Base-by-base conservation (phyloP, 1,140 invertebrate species). In the Drosophila bipectinata region DNA sequence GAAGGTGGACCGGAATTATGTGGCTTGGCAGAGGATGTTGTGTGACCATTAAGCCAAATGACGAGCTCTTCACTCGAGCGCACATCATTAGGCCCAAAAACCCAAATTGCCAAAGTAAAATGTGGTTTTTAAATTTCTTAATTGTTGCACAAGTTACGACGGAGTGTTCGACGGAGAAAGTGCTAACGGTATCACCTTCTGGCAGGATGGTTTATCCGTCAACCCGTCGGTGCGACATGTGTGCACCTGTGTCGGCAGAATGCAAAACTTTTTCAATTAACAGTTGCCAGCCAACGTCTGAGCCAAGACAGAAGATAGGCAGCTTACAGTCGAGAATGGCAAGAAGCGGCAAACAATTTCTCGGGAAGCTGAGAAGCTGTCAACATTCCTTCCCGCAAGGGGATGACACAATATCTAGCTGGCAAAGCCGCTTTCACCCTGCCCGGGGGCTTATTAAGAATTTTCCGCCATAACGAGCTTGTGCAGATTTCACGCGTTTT, bases 211-310 rank as follows among this genome's bases (percentile, higher is more conserved):
- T 66, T 63, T 72, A 69, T 53, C 59, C 68, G 55, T 83, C 80
- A 79, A 34, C 49, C 69, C 61, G 49, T 64, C 32, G 51, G 51
- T 12, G 15, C 24, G 55, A 47, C 41, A 77, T 49, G 71, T 78
- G 79, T 60, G 66, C 72, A 83, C 75, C 72, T 76, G 71, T 79
- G 75, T 37, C 49, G 47, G 45, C 58, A 67, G 60, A 76, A 83
- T 77, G 72, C 55, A 67, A 88, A 88, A 88, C 76, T 88, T 88
- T 88, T 88, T 88, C 83, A 88, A 88, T 88, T 88, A 88, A 88
- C 83, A 88, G 79, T 83, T 88, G 72, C 83, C 78, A 78, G 66
- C 49, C 39, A 41, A 51, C 51, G 71, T 72, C 68, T 72, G 68
- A 44, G 64, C 63, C 64, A 26, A 69, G 66, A 69, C 51, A 56